Conservation (phyloP, 2,888 invertebrate genomes). For the Campoletis raptor region DNA sequence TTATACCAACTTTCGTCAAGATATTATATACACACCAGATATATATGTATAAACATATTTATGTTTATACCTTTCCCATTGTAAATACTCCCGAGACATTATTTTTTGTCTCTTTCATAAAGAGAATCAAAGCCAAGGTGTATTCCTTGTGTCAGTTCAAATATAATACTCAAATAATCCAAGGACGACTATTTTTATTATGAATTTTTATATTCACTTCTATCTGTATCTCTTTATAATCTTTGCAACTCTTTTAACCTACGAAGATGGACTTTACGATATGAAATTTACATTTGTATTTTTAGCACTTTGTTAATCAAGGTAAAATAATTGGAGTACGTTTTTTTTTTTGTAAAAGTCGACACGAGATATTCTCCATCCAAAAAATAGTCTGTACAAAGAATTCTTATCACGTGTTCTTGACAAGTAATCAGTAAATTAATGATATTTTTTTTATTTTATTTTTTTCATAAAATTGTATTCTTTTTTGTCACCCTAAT, state of each 20-base stretch:
- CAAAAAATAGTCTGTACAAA: background rate
- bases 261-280: background rate
- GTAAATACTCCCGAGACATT: conserved; percentile 18
- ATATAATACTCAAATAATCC: conserved; percentile 22
- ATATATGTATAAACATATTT: background rate
- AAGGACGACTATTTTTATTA: conserved; percentile 2
- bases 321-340: background rate
- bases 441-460: background rate
- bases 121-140: conserved; percentile 18
- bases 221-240: background rate
- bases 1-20: background rate
- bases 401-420: background rate
- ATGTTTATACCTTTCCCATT: conserved; percentile 23
- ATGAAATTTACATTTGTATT: too few relatives aligned
- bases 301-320: background rate
- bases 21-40: background rate
- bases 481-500: too few relatives aligned
- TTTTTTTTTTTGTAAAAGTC: too few relatives aligned
- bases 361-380: too few relatives aligned
- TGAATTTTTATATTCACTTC: background rate
- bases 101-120: conserved; percentile 17
- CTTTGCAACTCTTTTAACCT: background rate
- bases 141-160: conserved; percentile 1
- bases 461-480: too few relatives aligned
- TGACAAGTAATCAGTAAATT: too few relatives aligned